Evolutionary conservation across 2,113 vertebrate genomes (phyloP).

Genomic region (Podocnemis expansa): DNA sequence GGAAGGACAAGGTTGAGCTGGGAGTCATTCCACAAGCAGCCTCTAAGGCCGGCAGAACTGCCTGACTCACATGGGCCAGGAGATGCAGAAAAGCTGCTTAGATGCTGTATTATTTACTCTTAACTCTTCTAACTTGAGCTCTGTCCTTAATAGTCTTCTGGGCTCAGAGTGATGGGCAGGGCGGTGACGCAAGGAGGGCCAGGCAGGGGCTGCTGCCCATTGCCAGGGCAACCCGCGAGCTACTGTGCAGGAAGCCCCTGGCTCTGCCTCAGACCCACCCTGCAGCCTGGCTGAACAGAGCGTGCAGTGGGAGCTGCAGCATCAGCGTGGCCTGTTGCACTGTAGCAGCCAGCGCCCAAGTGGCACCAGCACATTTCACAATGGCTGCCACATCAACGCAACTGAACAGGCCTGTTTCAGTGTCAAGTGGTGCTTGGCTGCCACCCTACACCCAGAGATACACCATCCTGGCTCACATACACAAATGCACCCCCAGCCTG

Average conservation of each 20-base stretch:
- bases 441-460: accelerated
- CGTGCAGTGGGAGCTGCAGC: neutral
- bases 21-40: accelerated
- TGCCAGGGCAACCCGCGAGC: neutral
- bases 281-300: neutral
- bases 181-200: neutral
- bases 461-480: neutral
- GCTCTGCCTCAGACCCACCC: neutral
- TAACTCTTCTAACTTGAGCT: conserved; percentile 55
- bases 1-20: neutral
- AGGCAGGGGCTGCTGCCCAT: accelerated
- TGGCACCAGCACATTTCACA: neutral
- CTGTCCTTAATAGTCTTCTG: conserved; percentile 64
- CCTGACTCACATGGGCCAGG: conserved; percentile 5
- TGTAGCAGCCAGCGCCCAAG: too few relatives aligned
- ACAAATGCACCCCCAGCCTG: neutral
- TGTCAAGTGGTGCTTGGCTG: accelerated
- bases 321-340: too few relatives aligned
- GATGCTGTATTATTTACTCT: conserved; percentile 50
- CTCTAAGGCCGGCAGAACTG: neutral
- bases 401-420: neutral
- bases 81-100: conserved; percentile 70
- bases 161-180: conserved; percentile 35
- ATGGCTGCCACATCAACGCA: neutral
- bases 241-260: neutral